Evolutionary conservation across 2,888 invertebrate genomes (phyloP).

Genomic region (Acanthosepion pharaonis): DNA sequence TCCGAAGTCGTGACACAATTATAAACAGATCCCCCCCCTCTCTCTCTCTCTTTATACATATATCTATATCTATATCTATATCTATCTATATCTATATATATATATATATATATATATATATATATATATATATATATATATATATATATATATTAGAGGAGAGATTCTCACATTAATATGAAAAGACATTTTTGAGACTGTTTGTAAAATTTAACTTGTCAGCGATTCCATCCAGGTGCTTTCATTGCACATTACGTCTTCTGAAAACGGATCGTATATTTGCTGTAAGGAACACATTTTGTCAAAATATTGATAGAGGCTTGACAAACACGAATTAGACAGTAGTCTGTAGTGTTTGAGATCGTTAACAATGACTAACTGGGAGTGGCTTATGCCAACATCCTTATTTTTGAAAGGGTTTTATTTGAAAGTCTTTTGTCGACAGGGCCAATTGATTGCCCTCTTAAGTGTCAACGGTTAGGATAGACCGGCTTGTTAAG

Average conservation of each 20-base stretch:
- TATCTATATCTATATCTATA: too few relatives aligned
- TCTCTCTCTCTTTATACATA: too few relatives aligned
- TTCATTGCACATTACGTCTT: background rate
- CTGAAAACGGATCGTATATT: background rate
- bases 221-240: background rate
- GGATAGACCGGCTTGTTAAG: background rate
- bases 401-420: background rate
- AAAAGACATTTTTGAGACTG: too few relatives aligned
- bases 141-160: too few relatives aligned
- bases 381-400: background rate
- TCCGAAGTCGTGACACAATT: too few relatives aligned
- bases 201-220: background rate
- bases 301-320: background rate
- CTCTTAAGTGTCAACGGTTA: background rate
- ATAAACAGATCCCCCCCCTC: too few relatives aligned
- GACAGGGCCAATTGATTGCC: background rate
- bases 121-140: too few relatives aligned
- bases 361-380: background rate
- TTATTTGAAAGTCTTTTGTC: background rate
- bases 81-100: too few relatives aligned
- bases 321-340: background rate
- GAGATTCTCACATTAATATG: too few relatives aligned
- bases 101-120: too few relatives aligned
- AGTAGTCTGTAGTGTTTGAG: background rate
- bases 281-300: background rate